A percentile compares a stretch with the other conserved stretches of the same genome.
These are phyloP conservation scores for Drosophila triauraria DNA, from an alignment of 1,140 invertebrate species.

Conservation along the genomic window DNA sequence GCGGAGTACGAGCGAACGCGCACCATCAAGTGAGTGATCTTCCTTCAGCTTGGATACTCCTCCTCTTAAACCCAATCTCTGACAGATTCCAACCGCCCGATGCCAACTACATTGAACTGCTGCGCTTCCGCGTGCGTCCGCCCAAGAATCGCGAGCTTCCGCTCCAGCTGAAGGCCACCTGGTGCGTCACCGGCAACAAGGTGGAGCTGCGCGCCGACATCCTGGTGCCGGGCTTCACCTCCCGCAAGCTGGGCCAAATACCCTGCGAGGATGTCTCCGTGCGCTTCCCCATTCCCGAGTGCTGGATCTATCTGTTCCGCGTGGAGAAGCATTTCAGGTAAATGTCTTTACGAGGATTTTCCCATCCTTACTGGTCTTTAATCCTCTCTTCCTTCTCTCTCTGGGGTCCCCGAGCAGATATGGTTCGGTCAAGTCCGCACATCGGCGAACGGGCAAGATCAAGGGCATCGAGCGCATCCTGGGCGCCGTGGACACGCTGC, in stretches of 20 bases:
- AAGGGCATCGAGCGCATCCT: conserved; percentile 97
- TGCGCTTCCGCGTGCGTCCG: conserved; percentile 98
- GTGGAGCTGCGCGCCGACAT: conserved; percentile 97
- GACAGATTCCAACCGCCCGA: conserved; percentile 98
- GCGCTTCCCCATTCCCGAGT: conserved; percentile 98
- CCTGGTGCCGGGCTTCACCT: conserved; percentile 97
- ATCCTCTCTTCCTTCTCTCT: not conserved
- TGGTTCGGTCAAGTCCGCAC: conserved; percentile 99
- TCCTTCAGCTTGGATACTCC: no score
- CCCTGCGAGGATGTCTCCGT: conserved; percentile 99
- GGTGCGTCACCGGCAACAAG: conserved; percentile 94
- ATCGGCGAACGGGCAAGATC: conserved; percentile 94
- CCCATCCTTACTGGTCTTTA: not conserved
- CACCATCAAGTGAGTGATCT: conserved; percentile 92
- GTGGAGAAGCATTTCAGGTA: conserved; percentile 99
- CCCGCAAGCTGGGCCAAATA: conserved; percentile 96
- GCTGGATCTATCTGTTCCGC: conserved; percentile 99
- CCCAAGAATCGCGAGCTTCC: conserved; percentile 98
- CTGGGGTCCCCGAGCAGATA: conserved; percentile 85
- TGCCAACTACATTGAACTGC: conserved; percentile 98
- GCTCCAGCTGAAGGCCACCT: conserved; percentile 95
- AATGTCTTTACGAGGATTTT: not conserved
- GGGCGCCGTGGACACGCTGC: conserved; percentile 95
- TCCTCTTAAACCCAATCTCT: not conserved
- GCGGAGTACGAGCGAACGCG: conserved; percentile 96